These are phyloP conservation scores for Drosophila triauraria DNA, from an alignment of 1,140 invertebrate genomes.

Conservation along the genomic window DNA sequence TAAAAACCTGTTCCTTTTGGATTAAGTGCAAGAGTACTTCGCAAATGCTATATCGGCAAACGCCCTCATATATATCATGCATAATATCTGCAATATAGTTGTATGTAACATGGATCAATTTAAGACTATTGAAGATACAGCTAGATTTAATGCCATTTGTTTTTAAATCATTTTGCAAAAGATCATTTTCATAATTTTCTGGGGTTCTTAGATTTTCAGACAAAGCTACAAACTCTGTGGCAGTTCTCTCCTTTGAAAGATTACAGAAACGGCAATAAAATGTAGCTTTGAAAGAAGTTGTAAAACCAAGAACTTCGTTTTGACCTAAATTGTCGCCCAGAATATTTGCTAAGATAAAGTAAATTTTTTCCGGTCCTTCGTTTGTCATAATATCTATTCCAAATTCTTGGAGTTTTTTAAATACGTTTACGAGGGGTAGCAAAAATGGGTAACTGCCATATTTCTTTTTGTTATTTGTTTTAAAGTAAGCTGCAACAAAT, in stretches of 20 bases:
- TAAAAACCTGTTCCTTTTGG: not conserved
- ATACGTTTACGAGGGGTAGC: not conserved
- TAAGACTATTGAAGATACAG: not conserved
- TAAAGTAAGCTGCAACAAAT: constrained; percentile 4
- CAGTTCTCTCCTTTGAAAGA: constrained; percentile 2
- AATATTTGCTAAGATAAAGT: constrained; percentile 1
- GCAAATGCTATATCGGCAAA: not conserved
- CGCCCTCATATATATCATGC: constrained; percentile 4
- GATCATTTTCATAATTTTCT: constrained; percentile 1
- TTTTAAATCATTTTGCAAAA: constrained; percentile 2
- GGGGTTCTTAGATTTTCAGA: not conserved
- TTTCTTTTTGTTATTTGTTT: not conserved
- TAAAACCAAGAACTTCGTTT: constrained; percentile 4
- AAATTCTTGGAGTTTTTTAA: constrained; percentile 5
- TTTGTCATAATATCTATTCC: not conserved
- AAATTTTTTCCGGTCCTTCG: not conserved
- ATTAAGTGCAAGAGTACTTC: constrained; percentile 1
- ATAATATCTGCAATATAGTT: constrained; percentile 7
- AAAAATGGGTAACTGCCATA: not conserved
- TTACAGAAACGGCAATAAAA: constrained; percentile 3
- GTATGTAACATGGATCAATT: not conserved
- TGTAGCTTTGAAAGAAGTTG: not conserved
- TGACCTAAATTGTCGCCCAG: constrained; percentile 2
- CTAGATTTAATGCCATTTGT: constrained; percentile 1
- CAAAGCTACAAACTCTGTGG: not conserved